A percentile compares a stretch with the other conserved stretches of the same genome.
phyloP scores from a whole-genome alignment of 2,888 invertebrate species.

The Dryocosmus kuriphilus region DNA sequence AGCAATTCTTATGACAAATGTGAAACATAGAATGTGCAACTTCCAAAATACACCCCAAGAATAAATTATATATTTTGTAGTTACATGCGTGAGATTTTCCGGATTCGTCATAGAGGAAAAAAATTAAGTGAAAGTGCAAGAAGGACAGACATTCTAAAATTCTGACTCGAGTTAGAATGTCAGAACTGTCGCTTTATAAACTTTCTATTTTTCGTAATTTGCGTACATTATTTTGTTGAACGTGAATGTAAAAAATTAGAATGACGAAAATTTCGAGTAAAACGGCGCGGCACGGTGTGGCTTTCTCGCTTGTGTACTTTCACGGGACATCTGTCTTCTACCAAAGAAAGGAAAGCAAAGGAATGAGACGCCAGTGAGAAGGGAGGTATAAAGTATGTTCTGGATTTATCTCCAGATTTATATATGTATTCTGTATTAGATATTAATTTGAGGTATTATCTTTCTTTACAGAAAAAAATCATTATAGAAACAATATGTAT shows the following conservation, averaged over 20 bases:
- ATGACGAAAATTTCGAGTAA: not conserved
- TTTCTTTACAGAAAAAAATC: not conserved
- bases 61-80: no score
- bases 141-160: not conserved
- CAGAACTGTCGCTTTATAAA: not conserved
- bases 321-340: slow-evolving; percentile 1
- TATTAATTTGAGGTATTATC: not conserved
- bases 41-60: no score
- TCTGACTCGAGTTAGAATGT: not conserved
- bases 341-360: not conserved
- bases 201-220: not conserved
- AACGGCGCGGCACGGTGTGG: not conserved
- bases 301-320: not conserved
- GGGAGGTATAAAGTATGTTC: not conserved
- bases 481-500: not conserved
- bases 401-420: not conserved
- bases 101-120: no score
- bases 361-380: not conserved
- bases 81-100: no score
- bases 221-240: not conserved
- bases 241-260: not conserved
- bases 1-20: not conserved
- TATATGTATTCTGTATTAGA: not conserved
- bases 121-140: not conserved
- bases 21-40: not conserved